phyloP scores from a whole-genome alignment of 2,888 invertebrate genomes.

The Aricia artaxerxes region DNA sequence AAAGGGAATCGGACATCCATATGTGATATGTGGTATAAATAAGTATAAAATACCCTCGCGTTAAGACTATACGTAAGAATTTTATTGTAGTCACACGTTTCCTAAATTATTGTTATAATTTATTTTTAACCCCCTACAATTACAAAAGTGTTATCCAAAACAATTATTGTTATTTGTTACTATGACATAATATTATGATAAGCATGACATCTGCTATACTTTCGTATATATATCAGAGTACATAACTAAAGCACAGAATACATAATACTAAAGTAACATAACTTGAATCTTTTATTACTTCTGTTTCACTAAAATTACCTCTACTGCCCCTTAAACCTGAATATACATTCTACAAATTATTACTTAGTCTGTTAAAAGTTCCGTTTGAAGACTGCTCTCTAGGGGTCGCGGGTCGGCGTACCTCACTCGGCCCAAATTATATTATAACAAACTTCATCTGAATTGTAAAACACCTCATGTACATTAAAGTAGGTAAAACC shows the following conservation, averaged over 20 bases:
- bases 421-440: slow-evolving; percentile 14
- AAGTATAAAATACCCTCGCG: no score
- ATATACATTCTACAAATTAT: slow-evolving; percentile 7
- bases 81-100: no score
- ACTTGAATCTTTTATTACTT: neutral
- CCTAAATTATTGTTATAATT: no score
- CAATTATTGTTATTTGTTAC: no score
- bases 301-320: neutral
- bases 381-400: slow-evolving; percentile 13
- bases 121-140: no score
- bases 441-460: slow-evolving; percentile 20
- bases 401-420: neutral
- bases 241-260: neutral
- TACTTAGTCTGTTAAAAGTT: slow-evolving; percentile 16
- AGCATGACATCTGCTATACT: neutral
- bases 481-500: slow-evolving; percentile 11
- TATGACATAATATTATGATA: no score
- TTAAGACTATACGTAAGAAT: no score
- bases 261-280: neutral
- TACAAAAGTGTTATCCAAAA: no score
- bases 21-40: neutral
- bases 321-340: slow-evolving; percentile 1
- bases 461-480: slow-evolving; percentile 13
- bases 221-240: neutral
- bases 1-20: neutral